Conservation (phyloP, 1,140 invertebrate genomes). For the Orchestia grillus region DNA sequence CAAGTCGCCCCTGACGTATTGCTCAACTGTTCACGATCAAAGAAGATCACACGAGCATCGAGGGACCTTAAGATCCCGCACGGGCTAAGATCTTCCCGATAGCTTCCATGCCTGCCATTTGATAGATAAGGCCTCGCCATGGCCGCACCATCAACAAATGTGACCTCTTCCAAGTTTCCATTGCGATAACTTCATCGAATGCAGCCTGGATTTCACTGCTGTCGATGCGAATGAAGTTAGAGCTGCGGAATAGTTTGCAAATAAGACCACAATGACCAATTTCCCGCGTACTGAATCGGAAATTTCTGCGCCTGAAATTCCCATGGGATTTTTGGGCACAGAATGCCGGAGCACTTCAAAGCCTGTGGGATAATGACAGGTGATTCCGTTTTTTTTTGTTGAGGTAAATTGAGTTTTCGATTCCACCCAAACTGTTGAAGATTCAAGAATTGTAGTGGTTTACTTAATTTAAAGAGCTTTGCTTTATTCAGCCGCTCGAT, state of each 20-base stretch:
- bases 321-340: neutral
- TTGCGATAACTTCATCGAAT: neutral
- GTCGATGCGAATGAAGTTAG: neutral
- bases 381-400: neutral
- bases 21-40: too few species aligned
- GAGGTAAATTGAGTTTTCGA: too few species aligned
- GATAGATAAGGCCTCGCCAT: neutral
- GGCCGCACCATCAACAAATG: neutral
- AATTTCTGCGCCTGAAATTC: neutral
- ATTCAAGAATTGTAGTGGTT: too few species aligned
- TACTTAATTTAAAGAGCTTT: too few species aligned
- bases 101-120: neutral
- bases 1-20: neutral
- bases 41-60: too few species aligned
- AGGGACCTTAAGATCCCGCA: neutral
- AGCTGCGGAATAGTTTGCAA: neutral
- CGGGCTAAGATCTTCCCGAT: neutral
- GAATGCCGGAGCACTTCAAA: neutral
- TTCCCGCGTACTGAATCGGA: neutral
- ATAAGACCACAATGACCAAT: neutral
- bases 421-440: too few species aligned
- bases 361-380: neutral
- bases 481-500: too few species aligned
- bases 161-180: neutral
- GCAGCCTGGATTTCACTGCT: neutral